Percentiles rank a stretch among this genome's conserved stretches.
These are phyloP conservation scores for Tinea pellionella DNA, from an alignment of 2,888 invertebrate species.

Conservation along the genomic window DNA sequence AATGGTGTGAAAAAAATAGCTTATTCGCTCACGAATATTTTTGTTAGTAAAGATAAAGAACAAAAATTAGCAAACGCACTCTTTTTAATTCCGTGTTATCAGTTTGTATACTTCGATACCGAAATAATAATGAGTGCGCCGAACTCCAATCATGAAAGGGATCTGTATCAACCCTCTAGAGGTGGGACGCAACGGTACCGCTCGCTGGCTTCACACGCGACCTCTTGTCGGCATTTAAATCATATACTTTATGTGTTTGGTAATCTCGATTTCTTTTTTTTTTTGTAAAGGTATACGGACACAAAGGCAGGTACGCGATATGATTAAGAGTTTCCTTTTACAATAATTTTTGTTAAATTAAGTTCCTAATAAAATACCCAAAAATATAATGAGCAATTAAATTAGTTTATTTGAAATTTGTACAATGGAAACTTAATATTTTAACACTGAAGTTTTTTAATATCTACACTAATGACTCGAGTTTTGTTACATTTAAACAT, in stretches of 20 bases:
- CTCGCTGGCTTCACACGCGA: conserved; percentile 37
- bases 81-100: background rate
- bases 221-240: conserved; percentile 58
- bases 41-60: background rate
- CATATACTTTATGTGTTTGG: conserved; percentile 62
- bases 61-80: background rate
- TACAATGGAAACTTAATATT: no score
- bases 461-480: no score
- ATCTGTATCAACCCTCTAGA: conserved; percentile 41
- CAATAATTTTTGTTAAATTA: background rate
- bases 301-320: background rate
- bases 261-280: background rate
- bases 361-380: background rate
- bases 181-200: conserved; percentile 57
- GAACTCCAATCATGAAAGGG: conserved; percentile 44
- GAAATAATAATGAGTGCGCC: conserved; percentile 48
- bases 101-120: conserved; percentile 15
- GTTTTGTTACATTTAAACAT: no score
- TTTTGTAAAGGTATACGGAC: background rate
- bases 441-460: no score
- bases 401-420: background rate
- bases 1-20: no score
- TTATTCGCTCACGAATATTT: no score
- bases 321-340: background rate
- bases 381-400: background rate